Evolutionary conservation across 2,797 vertebrate genomes (phyloP), one percentile per base, ranked within the genome.

Genomic region (Acrossocheilus fasciatus): DNA sequence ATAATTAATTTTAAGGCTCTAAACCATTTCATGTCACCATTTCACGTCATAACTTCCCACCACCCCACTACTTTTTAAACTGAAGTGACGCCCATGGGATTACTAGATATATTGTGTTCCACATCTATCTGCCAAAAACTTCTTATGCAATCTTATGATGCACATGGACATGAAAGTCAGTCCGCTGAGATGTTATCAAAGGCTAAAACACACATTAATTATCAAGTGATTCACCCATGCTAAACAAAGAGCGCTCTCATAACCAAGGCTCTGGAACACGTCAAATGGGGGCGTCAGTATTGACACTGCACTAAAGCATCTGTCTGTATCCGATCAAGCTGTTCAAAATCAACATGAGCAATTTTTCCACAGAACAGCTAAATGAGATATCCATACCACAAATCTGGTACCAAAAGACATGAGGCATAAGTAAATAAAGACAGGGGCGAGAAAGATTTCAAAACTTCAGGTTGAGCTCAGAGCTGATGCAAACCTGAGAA

Each of bases 401-500:
- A 70, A 82, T 82, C 17, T 41, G 43, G 12, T 34, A 75, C 45
- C 17, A 30, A 69, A 75, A 52, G 34, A 50, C 26, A 86, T 85
- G 88, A 88, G 82, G 15, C 9, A 11, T 87, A 83, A 87, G 69
- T 81, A 68, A 73, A 84, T 82, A 79, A 73, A 85, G n/a, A 88
- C 88, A 89, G 91, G 90, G 92, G 91, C 83, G 47, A 92, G 86
- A 89, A 78, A 80, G 62, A 86, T 86, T 91, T 88, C 87, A 87
- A 88, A 88, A 91, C 78, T 82, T 8, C 43, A 87, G 89, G 89
- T 86, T 89, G 82, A 43, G 85, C 91, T 90, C 45, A 70, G 78
- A 87, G 92, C 91, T 94, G 93, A 95, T 90, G 93, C 92, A 94
- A 95, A 93, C 91, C 82, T 52, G 17, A 68, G 74, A 86, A 88